Percentiles rank a stretch among this genome's conserved stretches.
These are phyloP conservation scores for Oceanodroma tethys DNA, from an alignment of 2,113 vertebrate genomes.

Conservation along the genomic window DNA sequence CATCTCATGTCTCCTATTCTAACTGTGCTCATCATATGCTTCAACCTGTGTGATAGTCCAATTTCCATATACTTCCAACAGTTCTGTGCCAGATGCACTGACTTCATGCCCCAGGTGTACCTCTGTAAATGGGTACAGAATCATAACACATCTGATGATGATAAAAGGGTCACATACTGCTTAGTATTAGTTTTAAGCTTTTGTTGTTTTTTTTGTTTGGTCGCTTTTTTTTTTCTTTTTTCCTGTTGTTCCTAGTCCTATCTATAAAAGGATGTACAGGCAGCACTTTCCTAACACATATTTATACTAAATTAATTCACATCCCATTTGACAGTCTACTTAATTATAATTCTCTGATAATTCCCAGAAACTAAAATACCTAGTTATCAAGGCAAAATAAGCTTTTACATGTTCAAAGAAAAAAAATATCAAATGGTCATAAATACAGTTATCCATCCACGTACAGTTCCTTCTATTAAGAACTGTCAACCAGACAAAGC, in stretches of 20 bases:
- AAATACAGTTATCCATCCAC: neutral
- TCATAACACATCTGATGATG: neutral
- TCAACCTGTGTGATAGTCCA: neutral
- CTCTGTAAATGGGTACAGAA: neutral
- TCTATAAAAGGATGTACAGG: neutral
- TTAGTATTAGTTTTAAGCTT: neutral
- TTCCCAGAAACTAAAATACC: neutral
- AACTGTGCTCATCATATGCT: neutral
- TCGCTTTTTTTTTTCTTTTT: neutral
- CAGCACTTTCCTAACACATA: neutral
- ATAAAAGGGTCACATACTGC: neutral
- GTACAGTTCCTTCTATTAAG: neutral
- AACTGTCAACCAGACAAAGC: neutral
- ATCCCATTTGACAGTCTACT: neutral
- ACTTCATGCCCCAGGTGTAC: neutral
- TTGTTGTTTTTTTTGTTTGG: neutral
- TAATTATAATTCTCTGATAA: neutral
- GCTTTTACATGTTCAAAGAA: neutral
- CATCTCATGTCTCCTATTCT: neutral
- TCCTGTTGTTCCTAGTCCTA: neutral
- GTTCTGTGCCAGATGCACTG: neutral
- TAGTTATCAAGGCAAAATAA: neutral
- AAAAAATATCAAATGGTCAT: neutral
- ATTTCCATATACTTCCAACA: neutral
- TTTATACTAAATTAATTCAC: neutral